Conservation (phyloP, 2,888 invertebrate species). For the Merodon equestris region DNA sequence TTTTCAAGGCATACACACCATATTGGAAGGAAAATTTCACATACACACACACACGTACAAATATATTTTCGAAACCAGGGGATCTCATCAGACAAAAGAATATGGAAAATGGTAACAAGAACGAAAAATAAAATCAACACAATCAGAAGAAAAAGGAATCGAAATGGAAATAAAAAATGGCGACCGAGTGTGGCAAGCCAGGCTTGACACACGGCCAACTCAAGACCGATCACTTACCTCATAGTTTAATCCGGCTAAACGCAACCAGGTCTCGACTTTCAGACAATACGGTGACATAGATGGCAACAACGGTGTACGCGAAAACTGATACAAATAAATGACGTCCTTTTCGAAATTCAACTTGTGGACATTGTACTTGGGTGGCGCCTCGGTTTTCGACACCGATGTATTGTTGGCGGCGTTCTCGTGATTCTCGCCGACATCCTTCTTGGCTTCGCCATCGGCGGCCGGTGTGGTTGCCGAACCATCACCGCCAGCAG, state of each 20-base stretch:
- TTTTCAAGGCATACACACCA: not conserved
- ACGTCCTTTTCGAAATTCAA: constrained; percentile 93
- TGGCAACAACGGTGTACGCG: constrained; percentile 92
- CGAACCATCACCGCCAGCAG: constrained; percentile 71
- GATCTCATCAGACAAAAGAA: not conserved
- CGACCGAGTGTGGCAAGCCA: too few species aligned
- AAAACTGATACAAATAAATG: constrained; percentile 96
- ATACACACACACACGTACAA: constrained; percentile 8
- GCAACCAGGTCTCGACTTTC: constrained; percentile 97
- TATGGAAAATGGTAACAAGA: not conserved
- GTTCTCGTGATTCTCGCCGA: constrained; percentile 78
- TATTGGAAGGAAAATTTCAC: too few species aligned
- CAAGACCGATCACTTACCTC: constrained; percentile 85
- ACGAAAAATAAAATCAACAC: not conserved
- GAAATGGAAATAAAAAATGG: too few species aligned
- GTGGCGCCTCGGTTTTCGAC: constrained; percentile 83
- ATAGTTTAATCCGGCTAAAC: constrained; percentile 94
- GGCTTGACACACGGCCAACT: too few species aligned
- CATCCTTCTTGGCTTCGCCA: constrained; percentile 79
- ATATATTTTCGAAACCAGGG: not conserved
- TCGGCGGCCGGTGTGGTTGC: constrained; percentile 75
- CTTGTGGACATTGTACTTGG: constrained; percentile 91
- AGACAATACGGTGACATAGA: constrained; percentile 95
- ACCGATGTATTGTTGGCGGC: constrained; percentile 78
- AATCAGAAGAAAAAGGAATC: too few species aligned